phyloP scores from a whole-genome alignment of 2,113 vertebrate species.

The Gobio gobio region DNA sequence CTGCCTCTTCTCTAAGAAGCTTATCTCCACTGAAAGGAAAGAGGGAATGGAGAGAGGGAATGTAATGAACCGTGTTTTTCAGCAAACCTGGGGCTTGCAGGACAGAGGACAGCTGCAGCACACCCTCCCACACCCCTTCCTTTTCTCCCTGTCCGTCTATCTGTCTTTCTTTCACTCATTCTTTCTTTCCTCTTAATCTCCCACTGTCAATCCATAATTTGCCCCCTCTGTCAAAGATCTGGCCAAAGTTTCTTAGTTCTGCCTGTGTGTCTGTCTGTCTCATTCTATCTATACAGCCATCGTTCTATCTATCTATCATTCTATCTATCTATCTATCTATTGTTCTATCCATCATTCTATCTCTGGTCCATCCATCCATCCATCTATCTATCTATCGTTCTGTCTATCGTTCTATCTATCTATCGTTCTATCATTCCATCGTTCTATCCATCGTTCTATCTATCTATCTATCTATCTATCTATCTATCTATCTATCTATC shows the following conservation, averaged over 20 bases:
- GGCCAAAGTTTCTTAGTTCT: slow-evolving; percentile 15
- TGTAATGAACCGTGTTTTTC: slow-evolving; percentile 99
- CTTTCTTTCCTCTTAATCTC: slow-evolving; percentile 55
- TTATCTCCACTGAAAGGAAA: slow-evolving; percentile 97
- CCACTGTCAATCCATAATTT: slow-evolving; percentile 54
- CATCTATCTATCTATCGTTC: neutral
- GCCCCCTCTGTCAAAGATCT: slow-evolving; percentile 29
- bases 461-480: neutral
- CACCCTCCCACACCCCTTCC: slow-evolving; percentile 52
- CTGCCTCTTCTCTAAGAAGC: slow-evolving; percentile 99
- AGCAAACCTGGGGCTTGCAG: slow-evolving; percentile 93
- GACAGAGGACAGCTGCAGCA: slow-evolving; percentile 93
- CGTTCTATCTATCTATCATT: neutral
- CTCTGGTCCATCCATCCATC: too few relatives aligned
- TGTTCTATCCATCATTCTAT: neutral
- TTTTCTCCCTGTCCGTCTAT: slow-evolving; percentile 52
- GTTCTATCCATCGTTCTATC: neutral
- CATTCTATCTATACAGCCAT: slow-evolving; percentile 8
- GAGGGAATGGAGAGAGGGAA: slow-evolving; percentile 88
- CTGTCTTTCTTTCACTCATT: slow-evolving; percentile 49
- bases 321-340: neutral
- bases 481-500: neutral
- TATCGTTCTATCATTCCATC: neutral
- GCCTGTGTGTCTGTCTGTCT: neutral
- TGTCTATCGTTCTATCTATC: neutral